A percentile compares a stretch with the other conserved stretches of the same genome.
These are phyloP conservation scores for Archaeoteleia sp. DNA, from an alignment of 2,888 invertebrate genomes.

Conservation along the genomic window DNA sequence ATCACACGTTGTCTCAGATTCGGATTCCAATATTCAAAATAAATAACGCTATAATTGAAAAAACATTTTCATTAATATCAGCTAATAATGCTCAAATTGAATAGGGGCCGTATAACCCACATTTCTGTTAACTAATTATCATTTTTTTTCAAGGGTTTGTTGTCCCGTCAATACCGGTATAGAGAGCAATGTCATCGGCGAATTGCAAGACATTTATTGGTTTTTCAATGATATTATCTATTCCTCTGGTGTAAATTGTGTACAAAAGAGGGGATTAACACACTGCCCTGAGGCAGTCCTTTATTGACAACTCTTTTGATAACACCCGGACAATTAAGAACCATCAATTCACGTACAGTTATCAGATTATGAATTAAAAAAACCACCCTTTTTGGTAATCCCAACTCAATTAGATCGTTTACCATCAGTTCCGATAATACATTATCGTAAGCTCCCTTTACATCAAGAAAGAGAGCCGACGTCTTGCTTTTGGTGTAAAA, in stretches of 20 bases:
- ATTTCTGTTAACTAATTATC: no score
- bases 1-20: no score
- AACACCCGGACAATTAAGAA: not conserved
- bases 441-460: constrained; percentile 20
- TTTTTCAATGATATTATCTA: not conserved
- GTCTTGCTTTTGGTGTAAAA: constrained; percentile 10
- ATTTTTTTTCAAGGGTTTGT: no score
- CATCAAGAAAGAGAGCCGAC: constrained; percentile 11
- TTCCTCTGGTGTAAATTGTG: constrained; percentile 1
- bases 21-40: no score
- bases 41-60: no score
- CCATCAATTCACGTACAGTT: not conserved
- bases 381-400: not conserved
- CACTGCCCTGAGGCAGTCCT: constrained; percentile 11
- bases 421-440: constrained; percentile 7
- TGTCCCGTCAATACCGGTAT: no score
- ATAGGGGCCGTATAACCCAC: no score
- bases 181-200: constrained; percentile 15
- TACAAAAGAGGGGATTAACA: constrained; percentile 5
- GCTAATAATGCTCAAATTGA: no score
- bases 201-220: constrained; percentile 7
- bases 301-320: not conserved
- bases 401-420: constrained; percentile 1
- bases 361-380: constrained; percentile 4
- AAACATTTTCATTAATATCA: no score